A percentile compares a stretch with the other conserved stretches of the same genome.
phyloP scores from a whole-genome alignment of 2,888 invertebrate species.

The Drosophila rellima region DNA sequence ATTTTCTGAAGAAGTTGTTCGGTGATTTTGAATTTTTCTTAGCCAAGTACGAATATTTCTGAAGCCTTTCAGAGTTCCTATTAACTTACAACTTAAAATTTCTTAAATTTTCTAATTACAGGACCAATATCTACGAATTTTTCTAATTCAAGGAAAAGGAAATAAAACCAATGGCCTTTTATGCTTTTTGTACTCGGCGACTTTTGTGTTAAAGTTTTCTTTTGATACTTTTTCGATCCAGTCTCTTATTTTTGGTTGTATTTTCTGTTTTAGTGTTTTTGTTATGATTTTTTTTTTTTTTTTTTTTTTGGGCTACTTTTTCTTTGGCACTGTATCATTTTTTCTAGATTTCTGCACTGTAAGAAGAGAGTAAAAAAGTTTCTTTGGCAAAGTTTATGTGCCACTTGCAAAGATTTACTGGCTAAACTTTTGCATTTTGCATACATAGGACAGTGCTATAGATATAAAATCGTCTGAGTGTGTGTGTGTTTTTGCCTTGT shows the following conservation, averaged over 20 bases:
- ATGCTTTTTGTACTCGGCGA: constrained; percentile 27
- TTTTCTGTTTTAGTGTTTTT: constrained; percentile 14
- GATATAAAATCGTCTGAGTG: constrained; percentile 26
- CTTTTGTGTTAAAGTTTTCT: constrained; percentile 41
- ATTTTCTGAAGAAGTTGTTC: too few relatives aligned
- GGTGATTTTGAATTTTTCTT: too few relatives aligned
- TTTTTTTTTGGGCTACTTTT: constrained; percentile 41
- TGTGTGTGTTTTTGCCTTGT: constrained; percentile 11
- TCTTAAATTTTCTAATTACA: constrained; percentile 27
- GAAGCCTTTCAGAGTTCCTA: too few relatives aligned
- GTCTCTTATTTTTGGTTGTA: constrained; percentile 35
- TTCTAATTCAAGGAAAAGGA: not conserved
- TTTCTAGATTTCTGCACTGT: constrained; percentile 63
- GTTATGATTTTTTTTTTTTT: constrained; percentile 7
- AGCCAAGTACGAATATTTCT: too few relatives aligned
- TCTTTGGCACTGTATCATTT: constrained; percentile 75
- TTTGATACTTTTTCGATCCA: constrained; percentile 43
- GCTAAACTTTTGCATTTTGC: constrained; percentile 80
- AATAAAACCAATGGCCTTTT: constrained; percentile 8
- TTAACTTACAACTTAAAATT: too few relatives aligned
- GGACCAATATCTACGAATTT: constrained; percentile 23
- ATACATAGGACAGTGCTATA: constrained; percentile 53
- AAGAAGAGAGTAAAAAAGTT: constrained; percentile 63
- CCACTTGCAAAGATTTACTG: constrained; percentile 81
- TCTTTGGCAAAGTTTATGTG: constrained; percentile 79